Evolutionary conservation across 2,888 invertebrate species (phyloP), one percentile per base, ranked within the genome.

Genomic region (Platycheirus albimanus): DNA sequence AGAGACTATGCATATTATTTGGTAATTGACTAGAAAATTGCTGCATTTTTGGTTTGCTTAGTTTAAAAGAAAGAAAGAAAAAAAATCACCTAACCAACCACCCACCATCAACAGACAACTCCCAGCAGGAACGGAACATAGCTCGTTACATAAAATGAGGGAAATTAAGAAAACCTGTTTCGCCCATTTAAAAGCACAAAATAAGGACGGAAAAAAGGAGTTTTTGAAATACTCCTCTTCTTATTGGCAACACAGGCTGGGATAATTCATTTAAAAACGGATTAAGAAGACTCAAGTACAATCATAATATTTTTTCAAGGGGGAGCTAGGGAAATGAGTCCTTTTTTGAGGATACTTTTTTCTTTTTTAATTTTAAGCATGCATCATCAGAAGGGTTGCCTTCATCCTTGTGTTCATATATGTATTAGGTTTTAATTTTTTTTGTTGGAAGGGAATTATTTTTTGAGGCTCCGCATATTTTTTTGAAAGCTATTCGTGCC

Each of bases 11-110:
- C 17, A 54, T 58, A 67, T 10, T 72, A 69, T 79, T 84, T 81
- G 75, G 84, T 83, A 85, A 85, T 85, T 85, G 85, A 85, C 85
- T 85, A 85, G 85, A 85, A 72, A 80, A 84, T 83, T 83, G 77
- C 67, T 72, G 76, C 36, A 76, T 38, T 56, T 70, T 45, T 71
- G 30, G 36, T 30, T 66, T 72, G 17, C 30, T 33, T 69, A 20
- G 20, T 17, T 20, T 28, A 49, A 52, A n/a, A 2, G 10, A 10
- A 49, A 2, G 8, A 33, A 54, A 38, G 17, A 38, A 2, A 10
- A 33, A 54, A 38, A n/a, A 38, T 15, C n/a, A 47, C 36, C 24
- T 7, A 38, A 38, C 51, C 10, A 41, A 51, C 30, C 64, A 58
- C 45, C 70, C 47, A 30, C 1, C n/a, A 19, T 5, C 33, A 5